phyloP scores from a whole-genome alignment of 2,113 vertebrate species.

The Tonatia bakeri region DNA sequence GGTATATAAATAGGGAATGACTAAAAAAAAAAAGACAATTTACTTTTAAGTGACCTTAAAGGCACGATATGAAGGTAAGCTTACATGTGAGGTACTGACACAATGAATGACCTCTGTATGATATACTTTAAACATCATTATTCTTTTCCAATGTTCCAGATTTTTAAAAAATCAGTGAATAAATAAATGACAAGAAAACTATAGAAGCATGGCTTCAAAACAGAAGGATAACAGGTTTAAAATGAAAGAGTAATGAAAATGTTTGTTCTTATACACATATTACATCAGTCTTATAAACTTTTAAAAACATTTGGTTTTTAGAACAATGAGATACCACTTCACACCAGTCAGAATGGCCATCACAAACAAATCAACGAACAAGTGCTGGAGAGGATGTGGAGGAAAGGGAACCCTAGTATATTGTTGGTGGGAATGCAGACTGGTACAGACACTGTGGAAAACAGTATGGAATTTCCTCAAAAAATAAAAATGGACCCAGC shows the following conservation, averaged over 20 bases:
- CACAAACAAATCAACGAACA: too few relatives aligned
- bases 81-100: neutral
- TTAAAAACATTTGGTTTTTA: neutral
- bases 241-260: slow-evolving; percentile 12
- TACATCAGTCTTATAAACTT: neutral
- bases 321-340: too few relatives aligned
- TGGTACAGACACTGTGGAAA: too few relatives aligned
- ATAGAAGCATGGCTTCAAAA: neutral
- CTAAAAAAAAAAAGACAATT: neutral
- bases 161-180: neutral
- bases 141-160: slow-evolving; percentile 1
- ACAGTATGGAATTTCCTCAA: too few relatives aligned
- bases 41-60: slow-evolving; percentile 31
- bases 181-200: neutral
- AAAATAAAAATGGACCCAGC: too few relatives aligned
- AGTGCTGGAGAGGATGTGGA: too few relatives aligned
- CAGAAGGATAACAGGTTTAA: neutral
- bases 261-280: neutral
- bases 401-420: too few relatives aligned
- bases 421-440: too few relatives aligned
- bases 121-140: neutral
- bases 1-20: neutral
- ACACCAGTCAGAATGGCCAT: too few relatives aligned
- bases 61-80: neutral
- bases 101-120: neutral